These are phyloP conservation scores for Gymnorhina tibicen DNA, from an alignment of 2,113 vertebrate genomes.

Conservation along the genomic window DNA sequence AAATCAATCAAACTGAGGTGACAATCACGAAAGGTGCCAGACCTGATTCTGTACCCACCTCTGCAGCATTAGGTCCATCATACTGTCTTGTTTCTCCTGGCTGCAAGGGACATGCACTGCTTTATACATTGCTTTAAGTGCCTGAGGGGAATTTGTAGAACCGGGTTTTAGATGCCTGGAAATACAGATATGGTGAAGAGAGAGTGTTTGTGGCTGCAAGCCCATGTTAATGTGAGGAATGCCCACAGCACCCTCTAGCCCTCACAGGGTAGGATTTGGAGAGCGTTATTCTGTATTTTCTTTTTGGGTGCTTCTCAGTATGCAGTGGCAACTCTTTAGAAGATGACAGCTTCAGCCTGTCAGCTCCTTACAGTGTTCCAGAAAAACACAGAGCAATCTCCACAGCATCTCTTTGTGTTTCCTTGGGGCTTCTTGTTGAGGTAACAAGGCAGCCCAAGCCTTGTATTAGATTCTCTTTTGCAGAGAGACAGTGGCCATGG, in stretches of 20 bases:
- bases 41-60: not conserved
- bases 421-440: not conserved
- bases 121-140: not conserved
- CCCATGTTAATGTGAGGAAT: not conserved
- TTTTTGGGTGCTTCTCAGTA: not conserved
- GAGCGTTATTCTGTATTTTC: not conserved
- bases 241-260: not conserved
- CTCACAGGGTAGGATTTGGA: not conserved
- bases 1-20: not conserved
- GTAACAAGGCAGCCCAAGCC: not conserved
- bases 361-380: not conserved
- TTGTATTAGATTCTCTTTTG: not conserved
- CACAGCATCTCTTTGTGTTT: not conserved
- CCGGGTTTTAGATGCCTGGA: not conserved
- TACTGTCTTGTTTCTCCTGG: not conserved
- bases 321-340: not conserved
- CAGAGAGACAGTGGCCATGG: not conserved
- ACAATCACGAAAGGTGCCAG: not conserved
- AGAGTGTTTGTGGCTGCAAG: not conserved
- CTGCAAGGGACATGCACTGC: not conserved
- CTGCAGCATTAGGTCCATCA: fast-evolving
- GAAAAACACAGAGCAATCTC: not conserved
- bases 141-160: not conserved
- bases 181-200: not conserved
- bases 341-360: not conserved